phyloP scores from a whole-genome alignment of 1,140 invertebrate genomes.

The Zaprionus tsacasi region DNA sequence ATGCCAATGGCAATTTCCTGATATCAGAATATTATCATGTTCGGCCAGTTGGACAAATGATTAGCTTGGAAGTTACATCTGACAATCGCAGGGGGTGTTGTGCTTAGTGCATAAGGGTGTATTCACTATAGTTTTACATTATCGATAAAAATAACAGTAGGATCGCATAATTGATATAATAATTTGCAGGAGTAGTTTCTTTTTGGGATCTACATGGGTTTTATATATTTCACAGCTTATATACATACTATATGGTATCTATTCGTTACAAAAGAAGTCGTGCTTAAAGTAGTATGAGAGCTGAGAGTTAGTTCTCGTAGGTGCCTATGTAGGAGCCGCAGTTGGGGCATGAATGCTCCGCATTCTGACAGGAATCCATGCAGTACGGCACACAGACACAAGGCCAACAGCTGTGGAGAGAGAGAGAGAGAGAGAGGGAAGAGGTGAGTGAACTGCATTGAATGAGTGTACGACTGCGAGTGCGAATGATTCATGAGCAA shows the following conservation, averaged over 20 bases:
- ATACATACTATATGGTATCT: slow-evolving; percentile 1
- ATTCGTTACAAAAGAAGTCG: slow-evolving; percentile 14
- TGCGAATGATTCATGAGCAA: slow-evolving; percentile 20
- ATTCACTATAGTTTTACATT: not conserved
- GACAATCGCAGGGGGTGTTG: not conserved
- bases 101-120: not conserved
- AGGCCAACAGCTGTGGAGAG: slow-evolving; percentile 85
- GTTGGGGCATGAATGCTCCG: slow-evolving; percentile 89
- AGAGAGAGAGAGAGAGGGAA: slow-evolving; percentile 1
- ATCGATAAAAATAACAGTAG: not conserved
- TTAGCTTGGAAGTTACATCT: not conserved
- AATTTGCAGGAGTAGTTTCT: not conserved
- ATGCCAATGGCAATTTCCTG: not conserved
- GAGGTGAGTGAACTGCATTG: slow-evolving; percentile 1
- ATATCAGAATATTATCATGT: slow-evolving; percentile 8
- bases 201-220: not conserved
- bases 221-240: not conserved
- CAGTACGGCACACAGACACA: slow-evolving; percentile 88
- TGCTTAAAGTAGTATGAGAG: slow-evolving; percentile 15
- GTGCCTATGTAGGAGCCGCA: slow-evolving; percentile 88
- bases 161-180: not conserved
- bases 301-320: slow-evolving; percentile 76
- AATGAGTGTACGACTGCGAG: not conserved
- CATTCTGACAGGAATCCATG: slow-evolving; percentile 87
- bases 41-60: not conserved